phyloP scores from a whole-genome alignment of 1,140 invertebrate genomes.

The Teleopsis dalmanni region DNA sequence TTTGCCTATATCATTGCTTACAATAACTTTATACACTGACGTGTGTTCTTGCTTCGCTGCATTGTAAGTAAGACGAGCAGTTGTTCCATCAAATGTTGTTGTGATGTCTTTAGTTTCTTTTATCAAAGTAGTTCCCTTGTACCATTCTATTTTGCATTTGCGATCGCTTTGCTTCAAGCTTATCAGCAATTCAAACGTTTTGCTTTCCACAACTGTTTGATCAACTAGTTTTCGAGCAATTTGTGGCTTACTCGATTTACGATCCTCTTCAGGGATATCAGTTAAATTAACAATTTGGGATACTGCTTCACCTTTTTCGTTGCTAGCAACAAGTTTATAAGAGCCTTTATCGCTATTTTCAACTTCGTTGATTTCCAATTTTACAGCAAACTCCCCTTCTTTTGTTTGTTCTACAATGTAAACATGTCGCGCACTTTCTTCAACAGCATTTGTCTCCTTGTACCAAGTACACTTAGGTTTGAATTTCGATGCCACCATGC shows the following conservation, averaged over 20 bases:
- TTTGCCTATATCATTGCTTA: constrained; percentile 75
- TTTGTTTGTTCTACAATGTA: constrained; percentile 35
- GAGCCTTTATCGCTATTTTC: constrained; percentile 73
- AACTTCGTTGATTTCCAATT: constrained; percentile 77
- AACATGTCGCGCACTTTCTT: constrained; percentile 52
- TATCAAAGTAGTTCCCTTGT: constrained; percentile 68
- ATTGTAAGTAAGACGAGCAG: constrained; percentile 65
- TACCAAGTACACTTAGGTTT: constrained; percentile 84
- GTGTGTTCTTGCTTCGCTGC: constrained; percentile 61
- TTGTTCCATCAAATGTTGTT: constrained; percentile 72
- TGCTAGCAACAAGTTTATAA: constrained; percentile 85
- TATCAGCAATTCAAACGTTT: constrained; percentile 68
- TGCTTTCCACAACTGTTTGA: constrained; percentile 65
- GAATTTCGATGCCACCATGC: constrained; percentile 78
- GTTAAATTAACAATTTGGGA: constrained; percentile 82
- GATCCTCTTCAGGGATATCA: constrained; percentile 60
- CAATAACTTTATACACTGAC: constrained; percentile 70
- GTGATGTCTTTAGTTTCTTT: constrained; percentile 61
- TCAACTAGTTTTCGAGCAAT: constrained; percentile 64
- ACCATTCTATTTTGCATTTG: constrained; percentile 77
- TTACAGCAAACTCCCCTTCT: constrained; percentile 67
- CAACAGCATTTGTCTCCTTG: constrained; percentile 72
- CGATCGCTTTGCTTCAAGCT: constrained; percentile 65
- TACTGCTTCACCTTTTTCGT: constrained; percentile 86
- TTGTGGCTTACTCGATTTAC: constrained; percentile 50